phyloP scores from a whole-genome alignment of 2,888 invertebrate genomes.

The Hermodice carunculata region DNA sequence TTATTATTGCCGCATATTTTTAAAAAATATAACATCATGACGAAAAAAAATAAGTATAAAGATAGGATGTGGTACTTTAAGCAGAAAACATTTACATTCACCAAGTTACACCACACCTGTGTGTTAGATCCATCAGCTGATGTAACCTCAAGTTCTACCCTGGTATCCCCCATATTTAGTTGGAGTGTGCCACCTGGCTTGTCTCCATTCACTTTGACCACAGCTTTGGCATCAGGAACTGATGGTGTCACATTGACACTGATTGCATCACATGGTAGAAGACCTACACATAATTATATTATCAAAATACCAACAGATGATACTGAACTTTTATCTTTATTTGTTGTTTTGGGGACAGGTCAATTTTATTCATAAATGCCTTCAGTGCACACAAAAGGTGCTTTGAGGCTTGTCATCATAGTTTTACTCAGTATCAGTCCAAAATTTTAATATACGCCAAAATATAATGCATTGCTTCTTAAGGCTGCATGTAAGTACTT shows the following conservation, averaged over 20 bases:
- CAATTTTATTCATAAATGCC: too few species aligned
- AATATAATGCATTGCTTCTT: too few species aligned
- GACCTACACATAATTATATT: conserved; percentile 43
- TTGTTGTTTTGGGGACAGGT: too few species aligned
- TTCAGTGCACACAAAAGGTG: too few species aligned
- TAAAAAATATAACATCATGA: too few species aligned
- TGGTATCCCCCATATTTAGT: conserved; percentile 61
- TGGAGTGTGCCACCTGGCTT: conserved; percentile 48
- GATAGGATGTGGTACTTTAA: too few species aligned
- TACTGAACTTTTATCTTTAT: neutral
- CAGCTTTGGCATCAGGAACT: conserved; percentile 60
- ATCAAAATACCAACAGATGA: neutral
- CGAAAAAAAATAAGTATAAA: too few species aligned
- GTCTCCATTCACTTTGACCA: conserved; percentile 51
- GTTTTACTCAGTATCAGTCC: too few species aligned
- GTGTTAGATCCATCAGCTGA: conserved; percentile 65
- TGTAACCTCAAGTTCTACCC: conserved; percentile 56
- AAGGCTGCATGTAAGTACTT: too few species aligned
- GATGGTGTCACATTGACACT: conserved; percentile 51
- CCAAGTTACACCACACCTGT: conserved; percentile 46
- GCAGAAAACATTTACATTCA: neutral
- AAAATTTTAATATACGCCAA: too few species aligned
- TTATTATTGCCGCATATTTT: too few species aligned
- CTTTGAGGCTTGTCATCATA: too few species aligned
- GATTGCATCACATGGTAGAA: conserved; percentile 54